Base-by-base conservation (phyloP, 1,140 invertebrate species). In the Micrasema longulum region DNA sequence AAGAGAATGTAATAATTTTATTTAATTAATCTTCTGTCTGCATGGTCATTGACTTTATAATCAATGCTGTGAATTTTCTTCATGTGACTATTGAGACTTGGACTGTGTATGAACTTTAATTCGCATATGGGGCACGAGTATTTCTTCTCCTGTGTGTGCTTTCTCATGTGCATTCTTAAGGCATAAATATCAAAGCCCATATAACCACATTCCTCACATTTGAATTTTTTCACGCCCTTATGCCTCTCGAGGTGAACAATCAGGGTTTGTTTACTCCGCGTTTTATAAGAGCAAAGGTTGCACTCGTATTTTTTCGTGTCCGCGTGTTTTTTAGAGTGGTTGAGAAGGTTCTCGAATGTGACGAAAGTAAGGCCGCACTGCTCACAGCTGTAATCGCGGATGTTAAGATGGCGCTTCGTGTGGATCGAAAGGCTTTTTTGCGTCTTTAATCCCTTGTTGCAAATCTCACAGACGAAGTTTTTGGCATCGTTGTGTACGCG, bases 271-370 rank as follows among this genome's bases (percentile, higher is more conserved):
- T 82, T 83, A 11, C 80, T 81, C 0, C 80, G 81, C 71, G 88
- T 88, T 14, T 80, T 83, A 35, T 84, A 81, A 0, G 81, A 82
- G 72, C 88, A 89, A 31, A 80, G 76, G 14, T 81, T 76, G 74
- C 87, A 88, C 10, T 75, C 82, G 77, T 77, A 89, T 64, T 81
- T 88, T 82, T 85, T 88, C 9, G 85, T 81, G 20, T 80, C 78
- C 0, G 81, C 82, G 78, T 91, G 90, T 0, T 64, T 79, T 43
- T 71, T 71, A 6, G 67, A 73, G 70, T 83, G 81, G 70, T 82
- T 84, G 10, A 79, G 22, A 69, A 85, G 72, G 62, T 85, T 83
- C 50, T 81, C 80, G 35, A 77, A 77, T 43, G 82, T 83, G 4
- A 85, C 80, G 80, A 85, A 84, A 26, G 80, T 82, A 63, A 77